phyloP scores from a whole-genome alignment of 2,797 vertebrate species.

The Cossypha heuglini region DNA sequence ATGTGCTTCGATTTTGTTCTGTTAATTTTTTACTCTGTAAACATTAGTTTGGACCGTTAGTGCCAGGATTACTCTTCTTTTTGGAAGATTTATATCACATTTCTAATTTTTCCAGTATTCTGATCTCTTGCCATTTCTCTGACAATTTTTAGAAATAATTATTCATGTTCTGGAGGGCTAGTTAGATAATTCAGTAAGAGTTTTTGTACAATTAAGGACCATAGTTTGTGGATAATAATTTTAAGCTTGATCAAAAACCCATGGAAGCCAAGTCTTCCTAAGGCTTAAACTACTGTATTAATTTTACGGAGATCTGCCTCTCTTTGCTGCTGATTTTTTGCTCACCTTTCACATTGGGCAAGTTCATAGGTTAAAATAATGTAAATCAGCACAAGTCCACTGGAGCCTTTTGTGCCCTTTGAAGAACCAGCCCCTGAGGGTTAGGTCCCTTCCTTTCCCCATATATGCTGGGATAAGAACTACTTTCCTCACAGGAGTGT shows the following conservation, averaged over 20 bases:
- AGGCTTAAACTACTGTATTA: slow-evolving; percentile 37
- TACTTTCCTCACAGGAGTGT: slow-evolving; percentile 55
- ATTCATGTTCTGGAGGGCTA: slow-evolving; percentile 30
- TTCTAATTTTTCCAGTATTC: slow-evolving; percentile 13
- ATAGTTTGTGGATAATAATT: slow-evolving; percentile 48
- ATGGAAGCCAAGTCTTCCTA: slow-evolving; percentile 46
- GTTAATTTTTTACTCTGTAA: slow-evolving; percentile 44
- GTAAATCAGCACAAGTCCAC: background rate
- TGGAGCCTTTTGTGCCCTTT: background rate
- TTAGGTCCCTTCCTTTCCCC: slow-evolving; percentile 5
- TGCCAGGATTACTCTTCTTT: background rate
- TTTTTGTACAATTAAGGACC: background rate
- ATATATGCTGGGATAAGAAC: background rate
- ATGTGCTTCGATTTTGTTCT: slow-evolving; percentile 24
- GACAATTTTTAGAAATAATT: slow-evolving; percentile 35
- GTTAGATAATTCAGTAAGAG: slow-evolving; percentile 21
- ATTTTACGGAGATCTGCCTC: slow-evolving; percentile 16
- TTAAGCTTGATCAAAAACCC: slow-evolving; percentile 43
- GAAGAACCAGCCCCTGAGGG: background rate
- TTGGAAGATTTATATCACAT: background rate
- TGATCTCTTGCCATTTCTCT: background rate
- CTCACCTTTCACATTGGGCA: background rate
- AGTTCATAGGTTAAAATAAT: background rate
- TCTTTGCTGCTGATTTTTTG: background rate
- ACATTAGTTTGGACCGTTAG: background rate